phyloP scores from a whole-genome alignment of 2,113 vertebrate genomes.

The Notothenia coriiceps region DNA sequence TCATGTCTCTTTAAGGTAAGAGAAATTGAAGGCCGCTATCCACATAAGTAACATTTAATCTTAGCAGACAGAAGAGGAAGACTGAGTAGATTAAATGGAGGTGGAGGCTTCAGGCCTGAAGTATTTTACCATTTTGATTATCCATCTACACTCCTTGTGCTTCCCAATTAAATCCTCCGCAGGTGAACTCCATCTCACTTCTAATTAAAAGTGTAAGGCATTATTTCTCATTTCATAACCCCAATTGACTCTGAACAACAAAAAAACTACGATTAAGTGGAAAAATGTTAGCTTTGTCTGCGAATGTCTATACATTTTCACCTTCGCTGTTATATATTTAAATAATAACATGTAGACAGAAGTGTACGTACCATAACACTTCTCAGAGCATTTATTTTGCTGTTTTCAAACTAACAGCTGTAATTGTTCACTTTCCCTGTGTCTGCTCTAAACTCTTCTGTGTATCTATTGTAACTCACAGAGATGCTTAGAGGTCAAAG shows the following conservation, averaged over 20 bases:
- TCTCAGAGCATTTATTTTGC: background rate
- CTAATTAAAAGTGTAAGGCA: slow-evolving; percentile 75
- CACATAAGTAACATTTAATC: slow-evolving; percentile 64
- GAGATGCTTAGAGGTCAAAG: slow-evolving; percentile 46
- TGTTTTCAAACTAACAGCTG: background rate
- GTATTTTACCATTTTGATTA: slow-evolving; percentile 61
- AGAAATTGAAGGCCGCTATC: slow-evolving; percentile 53
- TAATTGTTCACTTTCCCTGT: slow-evolving; percentile 18
- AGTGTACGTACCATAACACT: background rate
- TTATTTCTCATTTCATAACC: slow-evolving; percentile 63
- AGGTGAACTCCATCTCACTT: slow-evolving; percentile 68
- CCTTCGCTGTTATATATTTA: background rate
- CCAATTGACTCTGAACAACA: slow-evolving; percentile 39
- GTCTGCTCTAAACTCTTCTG: slow-evolving; percentile 26
- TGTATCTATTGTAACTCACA: slow-evolving; percentile 9
- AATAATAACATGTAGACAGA: background rate
- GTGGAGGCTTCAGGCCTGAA: slow-evolving; percentile 44
- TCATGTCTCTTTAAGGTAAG: slow-evolving; percentile 56
- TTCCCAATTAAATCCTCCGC: slow-evolving; percentile 55
- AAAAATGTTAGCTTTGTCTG: slow-evolving; percentile 9
- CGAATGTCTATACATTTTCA: background rate
- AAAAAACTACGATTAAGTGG: slow-evolving; percentile 4
- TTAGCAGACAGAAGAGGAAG: slow-evolving; percentile 54
- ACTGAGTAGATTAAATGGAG: slow-evolving; percentile 32
- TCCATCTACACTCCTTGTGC: slow-evolving; percentile 45